A percentile compares a stretch with the other conserved stretches of the same genome.
Evolutionary conservation across 2,113 vertebrate genomes (phyloP).

Genomic region (Canis aureus): DNA sequence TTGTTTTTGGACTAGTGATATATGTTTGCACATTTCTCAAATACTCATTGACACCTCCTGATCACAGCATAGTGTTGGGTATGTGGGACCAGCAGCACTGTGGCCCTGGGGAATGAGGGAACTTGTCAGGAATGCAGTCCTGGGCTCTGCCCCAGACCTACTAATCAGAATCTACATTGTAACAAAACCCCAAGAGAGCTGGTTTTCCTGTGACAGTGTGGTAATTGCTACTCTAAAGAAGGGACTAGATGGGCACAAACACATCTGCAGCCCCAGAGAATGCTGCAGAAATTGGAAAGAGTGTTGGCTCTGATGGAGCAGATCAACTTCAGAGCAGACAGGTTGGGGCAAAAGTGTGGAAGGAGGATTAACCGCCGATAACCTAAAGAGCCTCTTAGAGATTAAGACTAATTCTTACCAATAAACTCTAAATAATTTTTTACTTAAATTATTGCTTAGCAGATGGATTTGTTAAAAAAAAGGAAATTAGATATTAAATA

Average conservation of each 20-base stretch:
- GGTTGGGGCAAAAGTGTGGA: neutral
- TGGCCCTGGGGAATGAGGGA: neutral
- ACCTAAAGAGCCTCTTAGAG: neutral
- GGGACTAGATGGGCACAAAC: neutral
- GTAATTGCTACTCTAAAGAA: neutral
- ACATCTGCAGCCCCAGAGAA: neutral
- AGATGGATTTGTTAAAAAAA: neutral
- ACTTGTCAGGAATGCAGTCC: neutral
- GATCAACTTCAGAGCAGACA: neutral
- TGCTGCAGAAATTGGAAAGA: neutral
- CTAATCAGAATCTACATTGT: neutral
- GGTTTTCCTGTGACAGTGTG: neutral
- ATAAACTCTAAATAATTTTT: conserved; percentile 55
- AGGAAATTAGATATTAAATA: conserved; percentile 24
- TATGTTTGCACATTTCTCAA: neutral
- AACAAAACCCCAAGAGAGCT: neutral
- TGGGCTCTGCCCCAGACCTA: neutral
- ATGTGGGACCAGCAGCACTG: neutral
- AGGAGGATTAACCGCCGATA: neutral
- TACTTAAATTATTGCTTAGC: neutral
- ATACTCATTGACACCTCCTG: neutral
- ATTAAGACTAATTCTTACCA: conserved; percentile 33
- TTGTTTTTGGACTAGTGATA: neutral
- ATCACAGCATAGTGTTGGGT: neutral
- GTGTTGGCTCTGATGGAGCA: neutral